A percentile compares a stretch with the other conserved stretches of the same genome.
Conservation (phyloP, 2,888 invertebrate genomes). For the Anodontia alba region DNA sequence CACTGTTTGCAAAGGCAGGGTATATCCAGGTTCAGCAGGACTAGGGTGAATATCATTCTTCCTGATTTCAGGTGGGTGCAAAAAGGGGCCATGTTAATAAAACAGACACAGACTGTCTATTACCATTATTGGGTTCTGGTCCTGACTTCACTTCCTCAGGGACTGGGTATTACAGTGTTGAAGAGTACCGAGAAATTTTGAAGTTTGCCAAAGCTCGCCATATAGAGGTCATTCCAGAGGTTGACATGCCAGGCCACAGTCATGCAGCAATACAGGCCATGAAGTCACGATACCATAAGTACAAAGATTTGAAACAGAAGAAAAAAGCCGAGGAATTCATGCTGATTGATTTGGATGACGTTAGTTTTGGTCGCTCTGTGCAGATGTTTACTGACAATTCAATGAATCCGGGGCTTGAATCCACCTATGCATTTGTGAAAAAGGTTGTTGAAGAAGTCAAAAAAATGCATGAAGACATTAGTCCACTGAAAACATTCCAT, state of each 20-base stretch:
- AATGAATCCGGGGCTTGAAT: conserved; percentile 82
- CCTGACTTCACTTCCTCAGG: conserved; percentile 72
- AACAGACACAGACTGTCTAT: conserved; percentile 65
- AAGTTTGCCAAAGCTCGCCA: conserved; percentile 72
- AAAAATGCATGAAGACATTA: conserved; percentile 72
- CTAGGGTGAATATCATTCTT: too few species aligned
- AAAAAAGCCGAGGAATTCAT: conserved; percentile 65
- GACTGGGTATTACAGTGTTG: conserved; percentile 73
- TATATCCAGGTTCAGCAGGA: too few species aligned
- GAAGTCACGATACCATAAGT: conserved; percentile 70
- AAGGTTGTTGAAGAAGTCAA: conserved; percentile 76
- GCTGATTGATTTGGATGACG: conserved; percentile 65
- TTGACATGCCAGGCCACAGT: conserved; percentile 82
- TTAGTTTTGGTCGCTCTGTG: conserved; percentile 68
- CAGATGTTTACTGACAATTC: conserved; percentile 81
- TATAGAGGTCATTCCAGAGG: conserved; percentile 82
- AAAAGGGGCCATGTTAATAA: conserved; percentile 73
- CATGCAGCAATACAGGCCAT: conserved; percentile 80
- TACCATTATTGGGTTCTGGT: conserved; percentile 78
- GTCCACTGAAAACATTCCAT: conserved; percentile 76
- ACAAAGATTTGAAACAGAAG: conserved; percentile 57
- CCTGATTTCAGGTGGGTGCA: conserved; percentile 66
- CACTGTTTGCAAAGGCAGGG: too few species aligned
- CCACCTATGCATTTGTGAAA: conserved; percentile 79
- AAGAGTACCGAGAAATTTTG: conserved; percentile 77